These are phyloP conservation scores for Mus pahari DNA, from an alignment of 2,113 vertebrate genomes.

Conservation along the genomic window DNA sequence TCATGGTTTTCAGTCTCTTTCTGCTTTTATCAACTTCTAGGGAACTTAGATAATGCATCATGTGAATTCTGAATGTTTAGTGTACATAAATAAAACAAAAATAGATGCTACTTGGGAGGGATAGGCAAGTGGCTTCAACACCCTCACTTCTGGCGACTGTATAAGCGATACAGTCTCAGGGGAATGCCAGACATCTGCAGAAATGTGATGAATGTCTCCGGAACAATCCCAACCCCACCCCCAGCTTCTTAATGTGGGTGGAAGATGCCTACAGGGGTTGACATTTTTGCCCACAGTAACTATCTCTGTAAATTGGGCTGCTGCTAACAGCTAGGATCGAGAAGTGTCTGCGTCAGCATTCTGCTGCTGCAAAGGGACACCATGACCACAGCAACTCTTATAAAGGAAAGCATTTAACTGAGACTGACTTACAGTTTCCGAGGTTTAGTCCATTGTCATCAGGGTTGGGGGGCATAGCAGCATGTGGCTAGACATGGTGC, in stretches of 20 bases:
- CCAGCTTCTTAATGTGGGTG: background rate
- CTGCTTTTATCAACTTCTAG: background rate
- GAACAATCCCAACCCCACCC: background rate
- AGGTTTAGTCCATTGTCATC: background rate
- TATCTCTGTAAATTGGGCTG: background rate
- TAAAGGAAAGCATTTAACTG: background rate
- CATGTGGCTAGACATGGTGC: fast-evolving
- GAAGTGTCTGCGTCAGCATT: background rate
- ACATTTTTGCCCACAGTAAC: background rate
- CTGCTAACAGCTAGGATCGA: background rate
- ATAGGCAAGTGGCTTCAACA: no score
- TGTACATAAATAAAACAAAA: slow-evolving; percentile 21
- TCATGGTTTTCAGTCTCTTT: background rate
- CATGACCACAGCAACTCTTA: background rate
- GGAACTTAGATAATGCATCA: background rate
- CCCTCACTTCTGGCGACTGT: background rate
- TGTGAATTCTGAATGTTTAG: background rate
- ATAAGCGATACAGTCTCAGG: background rate
- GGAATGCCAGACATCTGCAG: background rate
- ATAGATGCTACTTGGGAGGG: background rate
- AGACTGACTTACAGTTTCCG: background rate
- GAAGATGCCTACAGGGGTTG: background rate
- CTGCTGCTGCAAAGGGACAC: background rate
- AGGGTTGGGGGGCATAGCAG: background rate
- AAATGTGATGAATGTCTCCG: background rate